A percentile compares a stretch with the other conserved stretches of the same genome.
Conservation (phyloP, 2,888 invertebrate genomes). For the Cephus pulcher region DNA sequence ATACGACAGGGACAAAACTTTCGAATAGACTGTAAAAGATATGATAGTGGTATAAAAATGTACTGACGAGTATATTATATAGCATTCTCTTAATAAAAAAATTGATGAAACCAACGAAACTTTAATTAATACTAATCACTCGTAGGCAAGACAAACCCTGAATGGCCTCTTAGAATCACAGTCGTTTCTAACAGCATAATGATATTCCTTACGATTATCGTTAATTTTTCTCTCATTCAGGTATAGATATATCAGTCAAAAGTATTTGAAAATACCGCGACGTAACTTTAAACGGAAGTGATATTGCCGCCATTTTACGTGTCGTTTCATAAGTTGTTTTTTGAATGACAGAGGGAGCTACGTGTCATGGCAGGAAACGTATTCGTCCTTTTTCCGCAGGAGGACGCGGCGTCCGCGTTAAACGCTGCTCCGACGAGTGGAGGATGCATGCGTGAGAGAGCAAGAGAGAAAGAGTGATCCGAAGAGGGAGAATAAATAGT, state of each 20-base stretch:
- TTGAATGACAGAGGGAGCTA: not conserved
- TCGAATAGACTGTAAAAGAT: constrained; percentile 11
- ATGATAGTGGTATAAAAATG: constrained; percentile 34
- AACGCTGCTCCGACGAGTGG: not conserved
- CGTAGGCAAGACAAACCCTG: not conserved
- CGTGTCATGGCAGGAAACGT: not conserved
- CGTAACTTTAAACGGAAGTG: not conserved
- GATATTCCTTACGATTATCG: not conserved
- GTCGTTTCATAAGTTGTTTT: not conserved
- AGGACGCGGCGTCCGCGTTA: not conserved
- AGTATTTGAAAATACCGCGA: not conserved
- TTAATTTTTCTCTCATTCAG: not conserved
- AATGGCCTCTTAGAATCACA: not conserved
- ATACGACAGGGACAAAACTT: constrained; percentile 5
- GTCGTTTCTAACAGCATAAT: not conserved
- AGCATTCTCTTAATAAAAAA: constrained; percentile 34
- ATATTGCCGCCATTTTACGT: not conserved
- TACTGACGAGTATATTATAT: constrained; percentile 35
- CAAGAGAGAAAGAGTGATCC: constrained; percentile 17
- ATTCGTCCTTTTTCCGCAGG: not conserved
- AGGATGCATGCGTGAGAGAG: constrained; percentile 7
- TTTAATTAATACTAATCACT: constrained; percentile 1
- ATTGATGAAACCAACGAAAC: constrained; percentile 25
- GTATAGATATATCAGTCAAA: not conserved
- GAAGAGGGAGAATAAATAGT: constrained; percentile 7